These are phyloP conservation scores for Pangasianodon hypophthalmus DNA, from an alignment of 2,113 vertebrate species.

Conservation along the genomic window DNA sequence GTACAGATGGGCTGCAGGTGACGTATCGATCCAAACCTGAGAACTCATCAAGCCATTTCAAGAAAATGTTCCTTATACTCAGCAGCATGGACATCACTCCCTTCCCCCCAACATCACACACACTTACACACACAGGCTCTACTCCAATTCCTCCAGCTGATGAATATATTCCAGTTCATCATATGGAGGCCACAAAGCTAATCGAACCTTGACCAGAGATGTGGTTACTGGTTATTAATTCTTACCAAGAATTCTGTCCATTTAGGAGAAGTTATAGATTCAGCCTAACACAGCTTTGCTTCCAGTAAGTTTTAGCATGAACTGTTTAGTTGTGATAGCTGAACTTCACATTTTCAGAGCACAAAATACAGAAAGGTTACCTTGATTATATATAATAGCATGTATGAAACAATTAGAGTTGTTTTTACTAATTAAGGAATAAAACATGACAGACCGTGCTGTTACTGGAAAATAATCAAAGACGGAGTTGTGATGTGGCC, in stretches of 20 bases:
- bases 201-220: constrained; percentile 23
- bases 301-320: neutral
- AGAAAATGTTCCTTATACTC: constrained; percentile 61
- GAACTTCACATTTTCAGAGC: neutral
- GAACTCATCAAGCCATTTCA: constrained; percentile 68
- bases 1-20: constrained; percentile 60
- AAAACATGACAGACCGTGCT: neutral
- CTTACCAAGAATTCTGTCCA: neutral
- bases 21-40: constrained; percentile 61
- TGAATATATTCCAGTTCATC: constrained; percentile 54
- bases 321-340: neutral
- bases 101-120: neutral
- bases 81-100: constrained; percentile 33
- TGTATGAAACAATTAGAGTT: neutral
- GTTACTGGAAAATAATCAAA: neutral
- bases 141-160: constrained; percentile 45
- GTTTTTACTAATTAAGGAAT: neutral
- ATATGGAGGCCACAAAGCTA: constrained; percentile 41
- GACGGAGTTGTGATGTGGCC: too few relatives aligned
- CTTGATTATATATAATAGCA: neutral
- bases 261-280: constrained; percentile 23
- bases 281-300: neutral
- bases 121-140: neutral
- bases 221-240: constrained; percentile 25
- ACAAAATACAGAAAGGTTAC: neutral